These are phyloP conservation scores for Coregonus clupeaformis DNA, from an alignment of 2,113 vertebrate genomes.

Conservation along the genomic window DNA sequence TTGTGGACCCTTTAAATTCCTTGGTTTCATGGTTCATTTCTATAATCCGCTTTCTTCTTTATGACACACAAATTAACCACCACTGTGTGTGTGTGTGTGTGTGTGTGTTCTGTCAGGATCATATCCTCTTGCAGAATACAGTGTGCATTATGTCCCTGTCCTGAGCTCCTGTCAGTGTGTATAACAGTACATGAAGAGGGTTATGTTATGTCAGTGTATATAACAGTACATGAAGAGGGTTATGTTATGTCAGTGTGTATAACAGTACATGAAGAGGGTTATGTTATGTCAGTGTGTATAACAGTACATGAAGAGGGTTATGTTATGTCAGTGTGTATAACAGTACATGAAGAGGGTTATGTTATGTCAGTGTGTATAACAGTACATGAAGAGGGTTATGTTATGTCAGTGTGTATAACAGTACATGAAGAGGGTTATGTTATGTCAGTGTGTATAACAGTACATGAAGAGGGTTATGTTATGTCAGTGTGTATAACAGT, in stretches of 20 bases:
- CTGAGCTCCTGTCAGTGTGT: slow-evolving; percentile 26
- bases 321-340: too few species aligned
- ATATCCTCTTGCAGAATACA: slow-evolving; percentile 27
- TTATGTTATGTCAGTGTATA: slow-evolving; percentile 19
- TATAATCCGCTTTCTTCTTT: background rate
- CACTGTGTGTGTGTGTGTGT: too few species aligned
- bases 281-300: background rate
- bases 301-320: too few species aligned
- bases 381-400: too few species aligned
- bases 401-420: too few species aligned
- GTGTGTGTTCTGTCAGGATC: slow-evolving; percentile 9
- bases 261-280: too few species aligned
- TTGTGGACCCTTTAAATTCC: slow-evolving; percentile 36
- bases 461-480: slow-evolving; percentile 31
- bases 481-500: slow-evolving; percentile 20
- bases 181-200: background rate
- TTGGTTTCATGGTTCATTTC: slow-evolving; percentile 2
- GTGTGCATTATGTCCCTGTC: slow-evolving; percentile 12
- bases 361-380: too few species aligned
- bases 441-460: background rate
- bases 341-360: too few species aligned
- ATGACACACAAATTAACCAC: background rate
- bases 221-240: background rate
- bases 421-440: slow-evolving; percentile 30
- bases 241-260: background rate